Base-by-base conservation (phyloP, 2,888 invertebrate species). In the Xylota segnis region DNA sequence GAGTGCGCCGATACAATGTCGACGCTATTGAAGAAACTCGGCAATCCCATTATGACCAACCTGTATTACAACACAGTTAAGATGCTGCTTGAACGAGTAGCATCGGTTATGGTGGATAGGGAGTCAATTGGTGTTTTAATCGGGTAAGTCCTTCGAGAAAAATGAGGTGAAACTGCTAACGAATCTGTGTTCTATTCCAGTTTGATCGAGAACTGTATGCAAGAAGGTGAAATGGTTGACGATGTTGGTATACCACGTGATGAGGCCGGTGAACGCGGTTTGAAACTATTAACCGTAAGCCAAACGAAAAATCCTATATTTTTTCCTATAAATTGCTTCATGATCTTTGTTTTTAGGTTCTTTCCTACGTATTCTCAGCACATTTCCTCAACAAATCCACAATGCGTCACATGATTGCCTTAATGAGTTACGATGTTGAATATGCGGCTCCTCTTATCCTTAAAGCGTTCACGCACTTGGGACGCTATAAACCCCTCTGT, bases 41-140 rank as follows among this genome's bases (percentile, higher is more conserved):
- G 98, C 0, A 96, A 97, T 89, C 98, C 98, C 0, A 96, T 98
- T 3, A 98, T 98, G 96, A 98, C 98, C 2, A 98, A 98, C 93
- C 93, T 98, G 40, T 97, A 98, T 92, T 98, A 98, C 93, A 98
- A 98, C 91, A 98, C 98, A 0, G 97, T 99, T 47, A 99, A 99
- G 93, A 97, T 97, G 95, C 92, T 99, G 58, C 93, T 99, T 76
- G 99, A 99, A 92, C 94, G 99, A 78, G 96, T 98, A 12, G 98
- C 98, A 87, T 98, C 98, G 0, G 98, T 99, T 5, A 97, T 99
- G 96, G 96, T 99, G 10, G 99, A 99, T 91, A 96, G 96, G 89
- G 96, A 96, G 87, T 96, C 98, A 0, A 94, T 98, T 88, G 94
- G 96, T 87, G 95, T 97, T 90, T 93, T 96, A 23, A 94, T 95